These are phyloP conservation scores for Crocuta crocuta DNA, from an alignment of 2,113 vertebrate species.

Conservation along the genomic window DNA sequence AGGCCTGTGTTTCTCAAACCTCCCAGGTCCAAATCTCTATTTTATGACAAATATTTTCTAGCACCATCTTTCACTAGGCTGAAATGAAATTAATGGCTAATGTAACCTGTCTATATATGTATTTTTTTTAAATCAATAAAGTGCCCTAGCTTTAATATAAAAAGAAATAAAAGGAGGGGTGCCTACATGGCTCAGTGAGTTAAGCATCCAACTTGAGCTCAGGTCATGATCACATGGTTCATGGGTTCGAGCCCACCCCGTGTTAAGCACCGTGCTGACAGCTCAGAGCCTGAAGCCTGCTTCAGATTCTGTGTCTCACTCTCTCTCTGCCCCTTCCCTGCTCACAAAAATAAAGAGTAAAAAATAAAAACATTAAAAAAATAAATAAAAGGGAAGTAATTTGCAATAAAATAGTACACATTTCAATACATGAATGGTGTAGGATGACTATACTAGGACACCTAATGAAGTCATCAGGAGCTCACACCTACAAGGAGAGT, in stretches of 20 bases:
- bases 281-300: too few relatives aligned
- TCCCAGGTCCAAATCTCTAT: background rate
- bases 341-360: too few relatives aligned
- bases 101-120: conserved; percentile 29
- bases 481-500: background rate
- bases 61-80: background rate
- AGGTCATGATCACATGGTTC: too few relatives aligned
- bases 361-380: background rate
- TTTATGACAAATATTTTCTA: conserved; percentile 40
- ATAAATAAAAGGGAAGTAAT: conserved; percentile 61
- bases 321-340: too few relatives aligned
- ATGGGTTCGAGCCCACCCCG: too few relatives aligned
- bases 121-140: conserved; percentile 64
- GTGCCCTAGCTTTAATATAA: conserved; percentile 56
- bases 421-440: conserved; percentile 21
- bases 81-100: conserved; percentile 59
- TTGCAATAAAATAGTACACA: conserved; percentile 56
- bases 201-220: too few relatives aligned
- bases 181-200: too few relatives aligned
- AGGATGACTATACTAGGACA: background rate
- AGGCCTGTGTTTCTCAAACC: conserved; percentile 31
- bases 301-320: too few relatives aligned
- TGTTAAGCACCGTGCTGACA: too few relatives aligned
- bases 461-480: background rate
- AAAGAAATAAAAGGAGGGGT: conserved; percentile 51